These are phyloP conservation scores for Porites lobata DNA, from an alignment of 92 coral and sea anemone species.

Conservation along the genomic window DNA sequence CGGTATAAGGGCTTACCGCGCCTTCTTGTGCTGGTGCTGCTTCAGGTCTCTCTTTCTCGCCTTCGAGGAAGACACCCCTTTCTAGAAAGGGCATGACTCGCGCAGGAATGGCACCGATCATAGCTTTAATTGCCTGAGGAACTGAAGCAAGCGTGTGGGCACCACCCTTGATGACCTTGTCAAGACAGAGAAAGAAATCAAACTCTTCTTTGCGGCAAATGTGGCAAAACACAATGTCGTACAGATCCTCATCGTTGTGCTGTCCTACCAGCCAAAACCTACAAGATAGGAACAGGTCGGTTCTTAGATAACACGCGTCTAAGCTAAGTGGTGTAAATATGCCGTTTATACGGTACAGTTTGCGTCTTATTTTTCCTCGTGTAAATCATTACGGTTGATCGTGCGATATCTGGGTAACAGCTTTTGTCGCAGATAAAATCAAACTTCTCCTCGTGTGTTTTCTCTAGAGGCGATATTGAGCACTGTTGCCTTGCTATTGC, in stretches of 20 bases:
- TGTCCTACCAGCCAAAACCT: slow-evolving; percentile 59
- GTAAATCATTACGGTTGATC: too few relatives aligned
- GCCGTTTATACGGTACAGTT: too few relatives aligned
- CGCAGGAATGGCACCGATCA: background rate
- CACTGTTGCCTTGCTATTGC: too few relatives aligned
- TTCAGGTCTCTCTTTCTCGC: background rate
- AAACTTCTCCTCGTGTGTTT: too few relatives aligned
- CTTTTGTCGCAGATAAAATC: too few relatives aligned
- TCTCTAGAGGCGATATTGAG: background rate
- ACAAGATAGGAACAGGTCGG: too few relatives aligned
- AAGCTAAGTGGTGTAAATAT: too few relatives aligned
- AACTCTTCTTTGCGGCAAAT: slow-evolving; percentile 53
- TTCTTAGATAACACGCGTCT: too few relatives aligned
- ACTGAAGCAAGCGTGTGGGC: background rate
- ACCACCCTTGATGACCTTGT: slow-evolving; percentile 20
- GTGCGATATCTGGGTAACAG: too few relatives aligned
- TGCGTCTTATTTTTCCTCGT: too few relatives aligned
- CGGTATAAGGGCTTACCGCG: slow-evolving; percentile 3
- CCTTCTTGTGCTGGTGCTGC: background rate
- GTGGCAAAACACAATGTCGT: slow-evolving; percentile 49
- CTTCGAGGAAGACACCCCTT: background rate
- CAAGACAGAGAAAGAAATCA: slow-evolving; percentile 35
- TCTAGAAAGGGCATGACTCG: background rate
- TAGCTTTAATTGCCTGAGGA: background rate
- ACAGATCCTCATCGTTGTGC: slow-evolving; percentile 48